Evolutionary conservation across 1,140 invertebrate genomes (phyloP), one percentile per base, ranked within the genome.

Genomic region (Spodoptera frugiperda): DNA sequence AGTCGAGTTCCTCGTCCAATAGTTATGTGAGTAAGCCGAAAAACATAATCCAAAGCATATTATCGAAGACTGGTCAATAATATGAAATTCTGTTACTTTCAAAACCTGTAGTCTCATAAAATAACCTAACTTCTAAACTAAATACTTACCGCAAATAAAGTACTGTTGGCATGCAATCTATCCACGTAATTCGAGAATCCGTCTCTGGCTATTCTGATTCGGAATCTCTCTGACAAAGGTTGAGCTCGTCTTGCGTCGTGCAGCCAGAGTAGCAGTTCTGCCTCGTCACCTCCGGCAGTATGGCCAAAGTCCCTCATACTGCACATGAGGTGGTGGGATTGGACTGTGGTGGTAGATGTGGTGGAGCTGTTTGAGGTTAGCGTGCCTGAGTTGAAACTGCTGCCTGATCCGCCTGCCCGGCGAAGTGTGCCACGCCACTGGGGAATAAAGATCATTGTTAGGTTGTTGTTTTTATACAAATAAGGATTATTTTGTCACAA

Each of bases 141-240:
- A 59, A 5, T 53, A 89, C 95, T 96, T 94, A 97, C 98, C 15
- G 97, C 98, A 90, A 98, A 99, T 57, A 98, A 96, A 1, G 97
- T 98, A 87, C 97, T 98, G 88, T 98, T 98, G 83, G 96, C 97
- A 88, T 98, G 96, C 76, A 98, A 90, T 85, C 97, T 97, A 84
- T 98, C 97, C 15, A 98, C 95, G 88, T 98, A 98, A 89, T 98
- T 98, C 19, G 97, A 97, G 91, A 98, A 98, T 54, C 98, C 98
- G 84, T 98, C 97, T 89, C 97, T 98, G 74, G 97, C 97, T 88
- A 98, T 97, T 85, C 96, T 96, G 54, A 98, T 97, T 85, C 98
- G 95, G 95, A 98, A 98, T 74, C 98, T 95, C 90, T 99, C 98
- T 79, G 98, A 98, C 82, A 97, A 90, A 48, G 96, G 96, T 53